Percentiles rank a stretch among this genome's conserved stretches.
Evolutionary conservation across 2,888 invertebrate species (phyloP).

Genomic region (Ophioninae sp.): DNA sequence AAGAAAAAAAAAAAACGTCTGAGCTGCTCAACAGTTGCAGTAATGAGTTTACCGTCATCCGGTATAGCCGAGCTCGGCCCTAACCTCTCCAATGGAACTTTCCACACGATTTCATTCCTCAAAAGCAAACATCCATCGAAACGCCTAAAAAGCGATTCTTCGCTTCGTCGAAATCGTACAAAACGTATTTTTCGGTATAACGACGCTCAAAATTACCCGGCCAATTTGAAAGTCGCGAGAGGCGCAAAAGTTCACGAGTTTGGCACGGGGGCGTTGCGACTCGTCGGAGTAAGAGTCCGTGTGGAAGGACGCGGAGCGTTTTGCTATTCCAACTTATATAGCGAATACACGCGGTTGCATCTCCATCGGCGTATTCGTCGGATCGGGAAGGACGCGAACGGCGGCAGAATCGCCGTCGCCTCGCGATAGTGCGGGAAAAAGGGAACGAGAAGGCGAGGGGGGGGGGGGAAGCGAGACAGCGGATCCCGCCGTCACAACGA

Average conservation of each 20-base stretch:
- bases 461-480: constrained; percentile 31
- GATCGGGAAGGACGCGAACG: constrained; percentile 18
- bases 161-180: too few relatives aligned
- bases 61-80: too few relatives aligned
- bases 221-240: neutral
- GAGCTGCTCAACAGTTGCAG: too few relatives aligned
- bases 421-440: constrained; percentile 23
- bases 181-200: too few relatives aligned
- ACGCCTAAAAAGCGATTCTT: too few relatives aligned
- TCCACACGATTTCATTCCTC: too few relatives aligned
- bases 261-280: neutral
- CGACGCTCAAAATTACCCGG: neutral
- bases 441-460: constrained; percentile 18
- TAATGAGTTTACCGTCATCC: too few relatives aligned
- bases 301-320: neutral
- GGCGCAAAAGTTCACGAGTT: neutral
- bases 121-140: too few relatives aligned
- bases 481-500: constrained; percentile 70
- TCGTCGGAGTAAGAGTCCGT: too few relatives aligned
- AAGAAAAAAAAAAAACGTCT: too few relatives aligned
- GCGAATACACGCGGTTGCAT: neutral
- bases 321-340: neutral
- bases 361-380: neutral
- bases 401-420: constrained; percentile 13
- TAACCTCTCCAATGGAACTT: too few relatives aligned